Evolutionary conservation across 2,113 vertebrate species (phyloP).

Genomic region (Alosa alosa): DNA sequence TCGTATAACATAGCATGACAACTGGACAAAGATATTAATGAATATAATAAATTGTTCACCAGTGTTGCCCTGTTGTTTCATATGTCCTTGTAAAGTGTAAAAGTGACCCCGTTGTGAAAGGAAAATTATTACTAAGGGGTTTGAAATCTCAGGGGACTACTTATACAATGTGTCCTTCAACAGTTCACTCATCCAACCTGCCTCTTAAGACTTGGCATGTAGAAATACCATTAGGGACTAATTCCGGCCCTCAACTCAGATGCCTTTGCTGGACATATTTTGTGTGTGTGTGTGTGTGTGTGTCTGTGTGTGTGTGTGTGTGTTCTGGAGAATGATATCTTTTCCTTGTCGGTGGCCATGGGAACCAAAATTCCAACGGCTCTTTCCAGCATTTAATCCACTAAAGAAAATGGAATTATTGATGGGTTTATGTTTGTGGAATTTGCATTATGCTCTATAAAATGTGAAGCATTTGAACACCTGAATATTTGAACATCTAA

Average conservation of each 20-base stretch:
- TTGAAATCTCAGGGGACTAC: constrained; percentile 37
- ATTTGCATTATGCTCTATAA: neutral
- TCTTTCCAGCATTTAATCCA: neutral
- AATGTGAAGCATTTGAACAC: neutral
- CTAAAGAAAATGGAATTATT: neutral
- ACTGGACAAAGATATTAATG: neutral
- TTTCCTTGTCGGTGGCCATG: neutral
- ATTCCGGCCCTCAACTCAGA: constrained; percentile 28
- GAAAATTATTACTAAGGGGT: constrained; percentile 45
- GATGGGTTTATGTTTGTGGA: neutral
- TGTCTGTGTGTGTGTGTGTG: neutral
- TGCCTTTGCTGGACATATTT: neutral
- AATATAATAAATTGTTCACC: neutral
- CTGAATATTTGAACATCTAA: neutral
- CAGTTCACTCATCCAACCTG: constrained; percentile 36
- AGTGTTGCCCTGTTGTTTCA: constrained; percentile 38
- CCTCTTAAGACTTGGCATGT: constrained; percentile 40
- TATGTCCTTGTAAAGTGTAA: constrained; percentile 50
- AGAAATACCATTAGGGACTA: constrained; percentile 42
- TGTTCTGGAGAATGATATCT: neutral
- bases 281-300: neutral
- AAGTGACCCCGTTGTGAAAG: constrained; percentile 31
- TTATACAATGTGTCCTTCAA: constrained; percentile 50
- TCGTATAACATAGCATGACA: neutral
- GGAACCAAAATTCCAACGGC: neutral